These are phyloP conservation scores for Empis livida DNA, from an alignment of 2,888 invertebrate species.

Conservation along the genomic window DNA sequence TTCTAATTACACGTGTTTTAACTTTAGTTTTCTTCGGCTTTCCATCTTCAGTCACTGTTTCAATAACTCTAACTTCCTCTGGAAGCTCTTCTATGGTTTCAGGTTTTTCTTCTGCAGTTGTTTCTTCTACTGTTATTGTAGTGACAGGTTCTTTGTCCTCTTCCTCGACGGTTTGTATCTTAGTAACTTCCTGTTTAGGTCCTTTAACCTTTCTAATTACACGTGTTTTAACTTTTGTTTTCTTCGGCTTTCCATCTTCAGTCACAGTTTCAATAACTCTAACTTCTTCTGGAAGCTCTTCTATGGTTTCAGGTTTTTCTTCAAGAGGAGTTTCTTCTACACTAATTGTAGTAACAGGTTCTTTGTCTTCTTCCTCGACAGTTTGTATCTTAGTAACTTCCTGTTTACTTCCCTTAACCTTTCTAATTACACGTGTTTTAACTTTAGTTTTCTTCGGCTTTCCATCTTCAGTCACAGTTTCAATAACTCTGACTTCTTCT, in stretches of 20 bases:
- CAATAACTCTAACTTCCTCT: conserved; percentile 26
- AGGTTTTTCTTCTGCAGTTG: conserved; percentile 17
- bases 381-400: conserved; percentile 26
- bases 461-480: conserved; percentile 30
- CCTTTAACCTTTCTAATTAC: conserved; percentile 28
- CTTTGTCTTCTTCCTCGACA: conserved; percentile 20
- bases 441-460: conserved; percentile 26
- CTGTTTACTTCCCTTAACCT: conserved; percentile 13
- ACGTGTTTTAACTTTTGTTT: conserved; percentile 23
- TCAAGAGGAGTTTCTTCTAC: conserved; percentile 29
- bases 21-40: conserved; percentile 23
- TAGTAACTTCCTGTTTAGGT: conserved; percentile 28
- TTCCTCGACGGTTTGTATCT: conserved; percentile 31
- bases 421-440: conserved; percentile 27
- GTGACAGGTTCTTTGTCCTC: conserved; percentile 28
- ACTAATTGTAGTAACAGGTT: conserved; percentile 24
- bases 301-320: conserved; percentile 13
- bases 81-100: conserved; percentile 16
- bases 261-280: conserved; percentile 22
- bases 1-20: conserved; percentile 29
- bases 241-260: conserved; percentile 22
- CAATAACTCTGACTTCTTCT: conserved; percentile 28
- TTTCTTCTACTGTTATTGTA: conserved; percentile 19
- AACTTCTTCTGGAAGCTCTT: conserved; percentile 31
- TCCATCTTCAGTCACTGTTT: conserved; percentile 25